These are phyloP conservation scores for Polymixis lichenea DNA, from an alignment of 2,888 invertebrate species.

Conservation along the genomic window DNA sequence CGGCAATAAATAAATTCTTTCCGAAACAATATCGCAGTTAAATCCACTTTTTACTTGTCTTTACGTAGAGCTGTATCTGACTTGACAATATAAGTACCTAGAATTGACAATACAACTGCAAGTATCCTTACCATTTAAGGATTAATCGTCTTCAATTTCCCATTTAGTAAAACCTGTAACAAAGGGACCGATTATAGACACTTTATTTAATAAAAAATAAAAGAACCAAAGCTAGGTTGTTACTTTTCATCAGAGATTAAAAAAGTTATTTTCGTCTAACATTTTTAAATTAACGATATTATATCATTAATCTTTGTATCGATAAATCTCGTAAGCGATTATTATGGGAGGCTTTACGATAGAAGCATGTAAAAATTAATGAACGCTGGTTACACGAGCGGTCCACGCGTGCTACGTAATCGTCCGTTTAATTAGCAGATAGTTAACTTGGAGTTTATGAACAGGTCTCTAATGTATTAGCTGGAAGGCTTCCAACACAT, in stretches of 20 bases:
- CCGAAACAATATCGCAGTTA: conserved; percentile 40
- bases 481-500: conserved; percentile 52
- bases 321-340: conserved; percentile 56
- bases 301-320: conserved; percentile 54
- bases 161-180: conserved; percentile 33
- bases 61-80: conserved; percentile 21
- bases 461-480: conserved; percentile 52
- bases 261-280: conserved; percentile 56
- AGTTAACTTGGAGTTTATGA: conserved; percentile 53
- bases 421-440: conserved; percentile 70
- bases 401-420: conserved; percentile 73
- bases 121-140: conserved; percentile 41
- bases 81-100: conserved; percentile 52
- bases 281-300: conserved; percentile 52
- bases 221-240: background rate
- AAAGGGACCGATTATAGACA: conserved; percentile 12
- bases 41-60: conserved; percentile 43
- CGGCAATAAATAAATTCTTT: conserved; percentile 42
- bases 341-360: conserved; percentile 37
- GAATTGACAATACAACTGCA: conserved; percentile 58
- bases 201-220: conserved; percentile 16
- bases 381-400: conserved; percentile 70
- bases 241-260: conserved; percentile 24
- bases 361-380: conserved; percentile 69
- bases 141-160: conserved; percentile 37